A percentile compares a stretch with the other conserved stretches of the same genome.
Conservation (phyloP, 2,888 invertebrate genomes). For the Nudaria mundana region DNA sequence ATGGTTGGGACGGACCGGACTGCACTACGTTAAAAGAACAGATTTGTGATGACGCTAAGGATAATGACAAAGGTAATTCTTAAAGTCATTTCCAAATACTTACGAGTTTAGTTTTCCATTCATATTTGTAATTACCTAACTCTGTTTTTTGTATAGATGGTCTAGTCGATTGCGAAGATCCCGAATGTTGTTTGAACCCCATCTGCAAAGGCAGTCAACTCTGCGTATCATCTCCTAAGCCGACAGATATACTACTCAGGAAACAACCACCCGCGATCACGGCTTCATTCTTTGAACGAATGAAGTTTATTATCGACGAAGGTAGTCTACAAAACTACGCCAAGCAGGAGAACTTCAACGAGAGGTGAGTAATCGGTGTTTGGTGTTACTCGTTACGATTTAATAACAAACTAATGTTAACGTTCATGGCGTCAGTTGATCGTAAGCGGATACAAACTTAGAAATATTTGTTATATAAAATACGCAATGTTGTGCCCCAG, state of each 20-base stretch:
- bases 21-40: slow-evolving; percentile 96
- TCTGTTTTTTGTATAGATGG: slow-evolving; percentile 86
- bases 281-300: slow-evolving; percentile 98
- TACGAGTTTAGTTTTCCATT: not conserved
- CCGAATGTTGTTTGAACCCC: slow-evolving; percentile 95
- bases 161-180: slow-evolving; percentile 98
- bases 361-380: slow-evolving; percentile 89
- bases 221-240: slow-evolving; percentile 97
- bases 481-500: slow-evolving; percentile 92
- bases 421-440: slow-evolving; percentile 17
- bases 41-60: slow-evolving; percentile 95
- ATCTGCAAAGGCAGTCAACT: slow-evolving; percentile 92
- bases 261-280: slow-evolving; percentile 98
- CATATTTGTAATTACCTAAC: too few species aligned
- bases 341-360: slow-evolving; percentile 96
- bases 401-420: slow-evolving; percentile 19
- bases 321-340: slow-evolving; percentile 99
- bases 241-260: slow-evolving; percentile 95
- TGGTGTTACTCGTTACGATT: slow-evolving; percentile 56
- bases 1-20: slow-evolving; percentile 97
- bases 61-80: slow-evolving; percentile 96
- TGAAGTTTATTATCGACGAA: slow-evolving; percentile 99
- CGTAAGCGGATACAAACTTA: slow-evolving; percentile 32
- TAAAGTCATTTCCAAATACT: not conserved
- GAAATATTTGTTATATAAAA: slow-evolving; percentile 57